Evolutionary conservation across 2,797 vertebrate species (phyloP).

Genomic region (Lutjanus argentimaculatus): DNA sequence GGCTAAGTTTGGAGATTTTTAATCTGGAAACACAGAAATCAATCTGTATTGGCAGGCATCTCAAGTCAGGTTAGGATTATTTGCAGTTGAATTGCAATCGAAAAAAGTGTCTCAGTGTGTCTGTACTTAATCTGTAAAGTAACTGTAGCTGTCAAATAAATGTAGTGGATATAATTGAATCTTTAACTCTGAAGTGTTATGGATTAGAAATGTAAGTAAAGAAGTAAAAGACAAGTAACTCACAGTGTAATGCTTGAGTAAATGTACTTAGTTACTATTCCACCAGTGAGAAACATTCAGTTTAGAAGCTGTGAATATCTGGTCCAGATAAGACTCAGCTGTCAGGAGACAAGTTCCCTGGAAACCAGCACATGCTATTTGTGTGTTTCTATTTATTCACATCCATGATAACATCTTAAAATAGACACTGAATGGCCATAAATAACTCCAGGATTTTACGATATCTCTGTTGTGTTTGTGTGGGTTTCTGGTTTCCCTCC

Average conservation of each 20-base stretch:
- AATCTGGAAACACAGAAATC: too few relatives aligned
- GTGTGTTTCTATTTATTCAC: constrained; percentile 22
- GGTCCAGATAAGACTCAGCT: not conserved
- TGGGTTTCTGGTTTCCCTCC: constrained; percentile 31
- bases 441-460: not conserved
- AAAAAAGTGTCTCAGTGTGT: too few relatives aligned
- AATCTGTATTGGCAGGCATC: too few relatives aligned
- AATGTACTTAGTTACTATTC: not conserved
- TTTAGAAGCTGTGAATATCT: constrained; percentile 9
- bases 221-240: not conserved
- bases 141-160: too few relatives aligned
- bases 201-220: not conserved
- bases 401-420: constrained; percentile 6
- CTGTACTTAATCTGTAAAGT: not conserved
- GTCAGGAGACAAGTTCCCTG: not conserved
- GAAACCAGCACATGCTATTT: constrained; percentile 4
- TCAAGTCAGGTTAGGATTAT: too few relatives aligned
- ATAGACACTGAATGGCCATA: constrained; percentile 7
- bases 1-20: too few relatives aligned
- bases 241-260: not conserved
- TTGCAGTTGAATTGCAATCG: too few relatives aligned
- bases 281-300: not conserved
- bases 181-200: too few relatives aligned
- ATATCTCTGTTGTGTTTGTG: constrained; percentile 7
- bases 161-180: not conserved